Evolutionary conservation across 1,140 invertebrate genomes (phyloP).

Genomic region (Thaumetopoea pityocampa): DNA sequence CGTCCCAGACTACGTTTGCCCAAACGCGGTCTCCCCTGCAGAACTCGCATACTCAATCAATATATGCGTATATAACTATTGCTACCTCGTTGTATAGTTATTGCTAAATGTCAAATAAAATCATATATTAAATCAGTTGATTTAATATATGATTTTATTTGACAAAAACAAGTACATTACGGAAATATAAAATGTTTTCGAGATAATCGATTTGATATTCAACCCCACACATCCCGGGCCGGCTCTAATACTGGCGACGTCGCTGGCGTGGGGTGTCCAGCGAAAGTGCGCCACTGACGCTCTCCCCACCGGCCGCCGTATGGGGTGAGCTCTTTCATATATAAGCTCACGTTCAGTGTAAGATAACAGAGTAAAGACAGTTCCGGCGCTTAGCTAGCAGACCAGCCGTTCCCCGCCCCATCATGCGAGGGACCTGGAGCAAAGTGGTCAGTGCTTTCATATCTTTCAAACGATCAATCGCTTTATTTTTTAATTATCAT

Average conservation of each 20-base stretch:
- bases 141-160: too few species aligned
- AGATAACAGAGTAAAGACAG: slow-evolving; percentile 53
- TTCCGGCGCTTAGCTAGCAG: slow-evolving; percentile 52
- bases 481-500: slow-evolving; percentile 13
- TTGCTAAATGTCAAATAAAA: too few species aligned
- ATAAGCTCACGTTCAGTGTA: slow-evolving; percentile 44
- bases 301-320: slow-evolving; percentile 33
- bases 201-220: too few species aligned
- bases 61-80: too few species aligned
- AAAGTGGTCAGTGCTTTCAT: slow-evolving; percentile 50
- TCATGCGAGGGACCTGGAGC: slow-evolving; percentile 63
- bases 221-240: slow-evolving; percentile 21
- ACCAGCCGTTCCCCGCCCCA: slow-evolving; percentile 55
- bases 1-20: too few species aligned
- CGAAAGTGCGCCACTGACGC: slow-evolving; percentile 41
- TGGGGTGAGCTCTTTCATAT: slow-evolving; percentile 46
- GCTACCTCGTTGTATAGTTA: too few species aligned
- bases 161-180: too few species aligned
- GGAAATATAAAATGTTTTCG: too few species aligned
- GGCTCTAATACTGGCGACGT: not conserved
- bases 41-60: too few species aligned
- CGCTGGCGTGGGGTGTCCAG: slow-evolving; percentile 17
- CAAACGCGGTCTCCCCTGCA: too few species aligned
- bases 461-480: slow-evolving; percentile 3
- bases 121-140: too few species aligned